These are phyloP conservation scores for Setipinna tenuifilis DNA, from an alignment of 2,797 vertebrate species.

Conservation along the genomic window DNA sequence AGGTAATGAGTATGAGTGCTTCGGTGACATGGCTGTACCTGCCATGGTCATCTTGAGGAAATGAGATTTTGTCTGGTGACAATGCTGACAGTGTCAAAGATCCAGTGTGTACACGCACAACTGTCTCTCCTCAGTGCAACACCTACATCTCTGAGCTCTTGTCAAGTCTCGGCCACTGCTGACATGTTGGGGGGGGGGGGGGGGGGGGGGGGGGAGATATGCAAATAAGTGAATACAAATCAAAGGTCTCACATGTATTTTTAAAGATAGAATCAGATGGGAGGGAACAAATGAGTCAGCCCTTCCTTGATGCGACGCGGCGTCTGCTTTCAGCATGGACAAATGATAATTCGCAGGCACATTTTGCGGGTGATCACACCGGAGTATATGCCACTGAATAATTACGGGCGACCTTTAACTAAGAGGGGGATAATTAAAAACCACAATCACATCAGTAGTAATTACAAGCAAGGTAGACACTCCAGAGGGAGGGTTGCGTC, in stretches of 20 bases:
- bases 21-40: slow-evolving; percentile 49
- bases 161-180: neutral
- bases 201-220: neutral
- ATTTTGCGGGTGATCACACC: slow-evolving; percentile 42
- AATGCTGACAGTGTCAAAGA: slow-evolving; percentile 48
- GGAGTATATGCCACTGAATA: slow-evolving; percentile 39
- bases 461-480: slow-evolving; percentile 44
- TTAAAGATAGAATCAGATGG: slow-evolving; percentile 20
- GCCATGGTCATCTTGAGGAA: slow-evolving; percentile 48
- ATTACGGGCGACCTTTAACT: slow-evolving; percentile 44
- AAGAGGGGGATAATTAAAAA: slow-evolving; percentile 45
- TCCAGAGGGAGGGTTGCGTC: slow-evolving; percentile 33
- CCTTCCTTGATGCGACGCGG: neutral
- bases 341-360: slow-evolving; percentile 23
- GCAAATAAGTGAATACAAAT: neutral
- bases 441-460: slow-evolving; percentile 46
- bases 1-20: slow-evolving; percentile 57
- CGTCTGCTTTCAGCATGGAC: neutral
- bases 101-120: neutral
- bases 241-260: neutral
- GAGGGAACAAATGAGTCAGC: neutral
- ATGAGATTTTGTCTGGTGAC: slow-evolving; percentile 55
- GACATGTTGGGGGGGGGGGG: neutral
- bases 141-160: neutral
- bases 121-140: neutral